These are phyloP conservation scores for Thumatha senex DNA, from an alignment of 2,888 invertebrate genomes.

Conservation along the genomic window DNA sequence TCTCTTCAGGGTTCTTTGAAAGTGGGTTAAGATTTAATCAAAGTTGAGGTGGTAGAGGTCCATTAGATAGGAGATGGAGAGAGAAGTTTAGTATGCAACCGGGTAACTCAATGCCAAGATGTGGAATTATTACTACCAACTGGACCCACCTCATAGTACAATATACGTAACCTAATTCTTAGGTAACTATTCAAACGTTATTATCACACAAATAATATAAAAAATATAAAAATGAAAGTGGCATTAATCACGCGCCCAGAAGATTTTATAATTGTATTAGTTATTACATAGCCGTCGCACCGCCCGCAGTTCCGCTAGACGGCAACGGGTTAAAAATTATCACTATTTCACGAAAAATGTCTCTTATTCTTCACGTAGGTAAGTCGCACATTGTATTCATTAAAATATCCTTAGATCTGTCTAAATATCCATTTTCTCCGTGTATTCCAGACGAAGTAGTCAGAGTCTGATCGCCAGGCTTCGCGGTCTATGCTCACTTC, in stretches of 20 bases:
- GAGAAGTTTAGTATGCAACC: neutral
- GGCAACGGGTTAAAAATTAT: neutral
- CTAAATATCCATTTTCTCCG: too few relatives aligned
- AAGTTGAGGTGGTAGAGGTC: too few relatives aligned
- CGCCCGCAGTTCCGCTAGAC: neutral
- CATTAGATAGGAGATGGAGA: too few relatives aligned
- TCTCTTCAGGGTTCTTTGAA: too few relatives aligned
- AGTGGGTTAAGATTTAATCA: too few relatives aligned
- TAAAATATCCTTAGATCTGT: too few relatives aligned
- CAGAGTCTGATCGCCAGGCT: too few relatives aligned
- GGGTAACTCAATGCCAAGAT: too few relatives aligned
- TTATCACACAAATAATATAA: too few relatives aligned
- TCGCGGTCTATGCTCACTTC: too few relatives aligned
- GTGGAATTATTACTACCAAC: too few relatives aligned
- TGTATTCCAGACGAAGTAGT: too few relatives aligned
- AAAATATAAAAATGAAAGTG: neutral
- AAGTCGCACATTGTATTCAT: neutral
- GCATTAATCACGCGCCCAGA: neutral
- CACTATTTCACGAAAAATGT: neutral
- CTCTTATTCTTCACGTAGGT: neutral
- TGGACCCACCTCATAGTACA: constrained; percentile 1
- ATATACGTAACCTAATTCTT: neutral
- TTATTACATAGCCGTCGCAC: neutral
- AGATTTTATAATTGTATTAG: neutral
- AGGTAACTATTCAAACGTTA: neutral